Base-by-base conservation (phyloP, 2,113 vertebrate species). In the Beaufortia kweichowensis region DNA sequence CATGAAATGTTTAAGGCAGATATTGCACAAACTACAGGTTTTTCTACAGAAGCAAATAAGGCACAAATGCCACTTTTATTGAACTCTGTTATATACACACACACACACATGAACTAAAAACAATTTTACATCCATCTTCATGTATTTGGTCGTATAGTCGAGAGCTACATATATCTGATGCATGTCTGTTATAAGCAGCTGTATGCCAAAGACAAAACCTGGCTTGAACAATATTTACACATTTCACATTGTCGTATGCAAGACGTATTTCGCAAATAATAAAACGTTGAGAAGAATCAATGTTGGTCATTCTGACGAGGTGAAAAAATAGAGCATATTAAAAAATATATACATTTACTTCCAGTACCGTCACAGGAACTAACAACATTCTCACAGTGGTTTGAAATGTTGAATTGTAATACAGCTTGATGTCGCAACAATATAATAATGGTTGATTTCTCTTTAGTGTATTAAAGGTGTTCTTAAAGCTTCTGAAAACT, bases 11-110 rank as follows among this genome's bases (percentile, higher is more conserved):
- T 89, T 91, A 91, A 92, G 89, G 91, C 89, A 84, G 89, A 91
- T 92, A 92, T 91, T 92, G 91, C 89, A 93, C 92, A 89, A 85
- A 90, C 92, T 91, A 91, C 85, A 85, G 84, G 85, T 87, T 87
- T 85, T 83, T 19, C 82, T 85, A 88, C 84, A 75, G 84, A 85
- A 82, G 82, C 43, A 83, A 76, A 83, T 92, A 92, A 93, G 92
- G 92, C 92, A 93, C 90, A 87, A 83, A 85, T 87, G 87, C 90
- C 87, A 83, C 79, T 81, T 85, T 83, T 74, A 87, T 81, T 81
- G 86, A 84, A 84, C 84, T 74, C 85, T 66, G 66, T 80, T 87
- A 84, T 82, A 87, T 80, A 85, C 75, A 57, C 41, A 84, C 80
- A 79, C 70, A 60, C 86, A 84, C 48, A 68, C 71, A 12, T 78